Base-by-base conservation (phyloP, 2,888 invertebrate genomes). In the Xestoiulus laeticollis region DNA sequence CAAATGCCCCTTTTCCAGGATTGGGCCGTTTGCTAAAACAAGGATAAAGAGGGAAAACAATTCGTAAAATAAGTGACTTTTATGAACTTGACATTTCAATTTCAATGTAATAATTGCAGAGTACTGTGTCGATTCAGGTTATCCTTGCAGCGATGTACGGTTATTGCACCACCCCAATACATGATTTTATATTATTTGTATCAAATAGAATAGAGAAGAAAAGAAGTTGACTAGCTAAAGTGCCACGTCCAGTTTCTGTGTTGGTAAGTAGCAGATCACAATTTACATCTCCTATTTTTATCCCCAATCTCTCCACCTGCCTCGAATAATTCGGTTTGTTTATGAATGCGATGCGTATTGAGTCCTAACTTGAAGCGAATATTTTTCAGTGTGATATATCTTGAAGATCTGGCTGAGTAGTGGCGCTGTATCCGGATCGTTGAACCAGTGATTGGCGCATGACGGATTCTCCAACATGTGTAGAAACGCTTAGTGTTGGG, bases 361-460 rank as follows among this genome's bases (percentile, higher is more conserved):
- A n/a, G 59, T 59, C n/a, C 88, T 19, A 53, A 90, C 87, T 32
- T 90, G 90, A 43, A 90, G 88, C 85, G 94, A 93, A 91, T 94
- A 94, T 91, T 94, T 94, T 90, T 94, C 94, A 88, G 94, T 93
- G 90, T 94, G 94, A 91, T 94, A 94, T 89, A 94, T 94, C 90
- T 94, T 93, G 89, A 95, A 94, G 90, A 95, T 94, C 91, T 95
- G 94, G 91, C 94, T 94, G 87, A 95, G 92, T 88, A 95, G 93
- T 30, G 94, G 94, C 85, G 94, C 94, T 44, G 94, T 94, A 90
- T 95, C 95, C n/a, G 94, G 93, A 91, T 95, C 95, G 90, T 94
- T 94, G 88, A 95, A 93, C 94, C 95, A 95, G 89, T 94, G 93
- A 90, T 93, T 94, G 89, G 94, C 93, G 68, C 94, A 93, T 87